Base-by-base conservation (phyloP, 1,140 invertebrate genomes). In the Drosophila ercepeae region DNA sequence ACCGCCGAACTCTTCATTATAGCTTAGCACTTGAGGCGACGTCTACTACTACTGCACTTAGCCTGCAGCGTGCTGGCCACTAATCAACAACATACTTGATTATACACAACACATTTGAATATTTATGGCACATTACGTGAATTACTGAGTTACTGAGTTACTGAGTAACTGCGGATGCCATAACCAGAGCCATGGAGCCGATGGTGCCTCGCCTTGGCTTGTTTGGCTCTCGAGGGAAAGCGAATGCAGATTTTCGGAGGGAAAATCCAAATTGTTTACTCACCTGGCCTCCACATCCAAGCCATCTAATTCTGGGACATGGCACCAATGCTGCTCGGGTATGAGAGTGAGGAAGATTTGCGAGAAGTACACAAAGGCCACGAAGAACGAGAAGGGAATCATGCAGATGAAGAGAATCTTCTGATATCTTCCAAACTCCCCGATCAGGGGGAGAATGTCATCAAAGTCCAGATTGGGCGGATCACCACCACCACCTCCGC, bases 341-440 rank as follows among this genome's bases (percentile, higher is more conserved):
- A 95, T 93, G 2, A 97, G 91, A 0, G 96, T 96, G 86, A 97
- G 95, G 88, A 97, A 97, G 39, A 97, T 96, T 91, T 97, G 96
- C 0, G 95, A 94, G 90, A 97, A 97, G 90, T 97, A 97, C 0
- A 97, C 95, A 91, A 96, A 97, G 0, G 96, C 95, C 46, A 97
- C 95, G 91, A 96, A 97, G 89, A 96, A 96, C 1, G 95, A 94
- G 82, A 97, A 97, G 0, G 96, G 96, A 46, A 97, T 96, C 94
- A 98, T 96, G 72, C 97, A 91, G 4, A 97, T 89, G 88, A 97
- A 98, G 0, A 98, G 91, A 3, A 97, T 92, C 82, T 95, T 95
- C 89, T 98, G 97, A 91, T 97, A 98, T 42, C 93, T 91, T 16
- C 97, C 97, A 89, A 98, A 98, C 76, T 97, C 96, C 0, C 97